phyloP scores from a whole-genome alignment of 2,797 vertebrate species.

The Enteromius unitaeniatus region DNA sequence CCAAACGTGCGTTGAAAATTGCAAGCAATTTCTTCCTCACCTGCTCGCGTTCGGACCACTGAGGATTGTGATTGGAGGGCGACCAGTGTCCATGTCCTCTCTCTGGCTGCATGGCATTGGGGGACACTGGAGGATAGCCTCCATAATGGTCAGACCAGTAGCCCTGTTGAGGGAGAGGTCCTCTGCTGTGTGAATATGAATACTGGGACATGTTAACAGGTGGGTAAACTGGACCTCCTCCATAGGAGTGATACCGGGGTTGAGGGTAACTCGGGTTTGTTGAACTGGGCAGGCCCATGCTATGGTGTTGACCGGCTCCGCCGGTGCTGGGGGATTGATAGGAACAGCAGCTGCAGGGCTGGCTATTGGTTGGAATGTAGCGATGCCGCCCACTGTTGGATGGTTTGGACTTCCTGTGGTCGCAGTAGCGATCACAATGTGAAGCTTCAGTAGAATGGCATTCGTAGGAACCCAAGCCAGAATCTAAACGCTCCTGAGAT shows the following conservation, averaged over 20 bases:
- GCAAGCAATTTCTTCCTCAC: slow-evolving; percentile 76
- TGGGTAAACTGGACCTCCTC: slow-evolving; percentile 39
- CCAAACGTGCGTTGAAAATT: slow-evolving; percentile 75
- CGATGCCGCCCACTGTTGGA: slow-evolving; percentile 40
- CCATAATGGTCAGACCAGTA: slow-evolving; percentile 69
- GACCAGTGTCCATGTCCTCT: slow-evolving; percentile 54
- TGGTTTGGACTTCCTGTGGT: slow-evolving; percentile 44
- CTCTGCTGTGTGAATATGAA: slow-evolving; percentile 56
- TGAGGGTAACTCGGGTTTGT: slow-evolving; percentile 44
- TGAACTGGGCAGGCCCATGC: slow-evolving; percentile 27
- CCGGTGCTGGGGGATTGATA: slow-evolving; percentile 35
- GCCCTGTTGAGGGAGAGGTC: slow-evolving; percentile 50
- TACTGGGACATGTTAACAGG: slow-evolving; percentile 46
- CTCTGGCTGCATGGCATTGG: slow-evolving; percentile 22
- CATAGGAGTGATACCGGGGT: slow-evolving; percentile 57
- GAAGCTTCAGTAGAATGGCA: slow-evolving; percentile 59
- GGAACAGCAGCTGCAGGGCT: slow-evolving; percentile 67
- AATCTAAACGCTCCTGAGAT: slow-evolving; percentile 75
- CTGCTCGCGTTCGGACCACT: slow-evolving; percentile 62
- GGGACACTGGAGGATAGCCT: neutral
- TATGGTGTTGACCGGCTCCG: slow-evolving; percentile 51
- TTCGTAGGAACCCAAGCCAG: slow-evolving; percentile 78
- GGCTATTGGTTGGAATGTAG: slow-evolving; percentile 16
- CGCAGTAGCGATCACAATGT: slow-evolving; percentile 55
- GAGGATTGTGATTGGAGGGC: slow-evolving; percentile 13